Evolutionary conservation across 2,797 vertebrate genomes (phyloP), one percentile per base, ranked within the genome.

Genomic region (Falco peregrinus): DNA sequence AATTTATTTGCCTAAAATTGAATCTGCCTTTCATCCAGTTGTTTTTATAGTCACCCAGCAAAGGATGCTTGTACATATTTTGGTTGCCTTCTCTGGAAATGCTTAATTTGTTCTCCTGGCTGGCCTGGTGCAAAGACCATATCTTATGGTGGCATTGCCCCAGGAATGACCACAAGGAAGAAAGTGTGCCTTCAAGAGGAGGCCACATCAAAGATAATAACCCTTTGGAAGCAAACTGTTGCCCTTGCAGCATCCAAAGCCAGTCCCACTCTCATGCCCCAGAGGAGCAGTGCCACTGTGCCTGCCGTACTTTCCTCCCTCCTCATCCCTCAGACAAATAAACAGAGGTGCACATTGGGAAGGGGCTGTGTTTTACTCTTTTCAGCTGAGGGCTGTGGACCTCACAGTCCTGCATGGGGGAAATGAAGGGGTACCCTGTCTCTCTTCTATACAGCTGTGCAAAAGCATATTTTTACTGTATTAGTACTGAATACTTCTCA

Each of bases 371-470:
- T 47, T 78, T 63, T 69, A 13, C 10, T 37, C n/a, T 78, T 64
- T 71, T 76, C 37, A 45, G 2, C 4, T 43, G 31, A 75, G 24
- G 43, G 13, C 9, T 81, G 14, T 48, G 51, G 24, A 75, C 5
- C 4, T 78, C 28, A 60, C 11, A 50, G 47, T 60, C 37, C 33
- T 67, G 16, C 19, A 13, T 9, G 16, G 16, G 5, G 5, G 6
- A 54, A 22, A 67, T 1, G 9, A 78, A 69, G 71, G 8, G 5
- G 7, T 17, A 13, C 14, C 5, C 12, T 41, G 2, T 18, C 8
- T 68, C 11, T 64, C 37, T 57, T 73, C 69, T 33, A 25, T 26
- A 61, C 1, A 8, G 11, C 16, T 64, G 21, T 0, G 0, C 12
- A 74, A 77, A 75, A 84, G 4, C 16, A 13, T 16, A 21, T 13